A percentile compares a stretch with the other conserved stretches of the same genome.
Evolutionary conservation across 2,113 vertebrate species (phyloP).

Genomic region (Callipepla californica): DNA sequence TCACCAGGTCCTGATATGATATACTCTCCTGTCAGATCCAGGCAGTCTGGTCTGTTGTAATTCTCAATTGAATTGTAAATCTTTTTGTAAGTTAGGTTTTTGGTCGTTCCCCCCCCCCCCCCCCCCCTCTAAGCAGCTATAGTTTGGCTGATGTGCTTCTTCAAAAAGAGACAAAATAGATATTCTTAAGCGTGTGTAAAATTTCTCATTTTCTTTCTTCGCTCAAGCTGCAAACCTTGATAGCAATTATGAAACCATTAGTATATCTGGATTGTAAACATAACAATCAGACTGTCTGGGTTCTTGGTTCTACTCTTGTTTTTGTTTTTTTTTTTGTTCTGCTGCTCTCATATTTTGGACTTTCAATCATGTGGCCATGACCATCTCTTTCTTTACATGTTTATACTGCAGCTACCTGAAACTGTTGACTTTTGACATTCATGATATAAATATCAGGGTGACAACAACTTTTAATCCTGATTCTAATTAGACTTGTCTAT

Average conservation of each 20-base stretch:
- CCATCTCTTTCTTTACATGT: background rate
- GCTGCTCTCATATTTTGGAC: background rate
- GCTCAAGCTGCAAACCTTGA: background rate
- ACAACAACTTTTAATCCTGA: background rate
- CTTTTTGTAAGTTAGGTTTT: background rate
- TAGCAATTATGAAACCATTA: background rate
- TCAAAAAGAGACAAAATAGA: background rate
- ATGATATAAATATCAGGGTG: background rate
- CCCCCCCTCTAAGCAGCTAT: background rate
- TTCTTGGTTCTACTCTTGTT: background rate
- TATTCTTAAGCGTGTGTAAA: background rate
- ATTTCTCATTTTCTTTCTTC: background rate
- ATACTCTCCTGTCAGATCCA: background rate
- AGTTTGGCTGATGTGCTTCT: background rate
- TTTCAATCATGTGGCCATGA: background rate
- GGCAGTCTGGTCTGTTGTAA: background rate
- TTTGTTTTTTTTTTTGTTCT: background rate
- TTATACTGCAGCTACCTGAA: background rate
- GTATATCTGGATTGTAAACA: background rate
- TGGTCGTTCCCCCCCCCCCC: no score
- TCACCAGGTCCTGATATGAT: background rate
- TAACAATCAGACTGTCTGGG: background rate
- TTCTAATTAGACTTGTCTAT: background rate
- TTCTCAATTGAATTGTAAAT: background rate
- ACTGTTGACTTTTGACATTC: background rate